Conservation (phyloP, 2,113 vertebrate genomes). For the Pelodiscus sinensis region DNA sequence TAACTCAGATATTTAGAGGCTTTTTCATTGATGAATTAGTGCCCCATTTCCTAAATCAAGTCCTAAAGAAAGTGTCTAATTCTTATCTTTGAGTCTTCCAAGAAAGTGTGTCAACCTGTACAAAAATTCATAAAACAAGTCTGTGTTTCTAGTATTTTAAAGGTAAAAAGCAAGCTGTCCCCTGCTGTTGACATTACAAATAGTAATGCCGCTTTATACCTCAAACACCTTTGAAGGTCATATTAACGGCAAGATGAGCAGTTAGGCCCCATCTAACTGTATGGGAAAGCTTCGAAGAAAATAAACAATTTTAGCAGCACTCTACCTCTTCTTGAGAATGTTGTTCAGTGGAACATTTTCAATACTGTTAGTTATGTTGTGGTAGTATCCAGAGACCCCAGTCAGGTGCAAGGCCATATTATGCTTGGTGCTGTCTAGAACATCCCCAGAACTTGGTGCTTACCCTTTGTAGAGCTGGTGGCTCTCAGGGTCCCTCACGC, state of each 20-base stretch:
- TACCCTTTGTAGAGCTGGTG: background rate
- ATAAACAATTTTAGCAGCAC: background rate
- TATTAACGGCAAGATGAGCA: background rate
- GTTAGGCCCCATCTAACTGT: background rate
- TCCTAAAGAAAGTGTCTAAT: slow-evolving; percentile 38
- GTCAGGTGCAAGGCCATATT: background rate
- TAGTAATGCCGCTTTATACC: background rate
- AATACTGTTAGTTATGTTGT: background rate
- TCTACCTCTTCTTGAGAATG: background rate
- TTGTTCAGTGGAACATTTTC: background rate
- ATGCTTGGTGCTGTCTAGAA: background rate
- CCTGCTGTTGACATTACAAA: background rate
- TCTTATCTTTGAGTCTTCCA: slow-evolving; percentile 12
- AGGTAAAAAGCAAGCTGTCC: background rate
- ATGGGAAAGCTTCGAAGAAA: background rate
- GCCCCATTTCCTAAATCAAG: slow-evolving; percentile 12
- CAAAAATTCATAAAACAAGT: background rate
- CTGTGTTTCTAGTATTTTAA: background rate
- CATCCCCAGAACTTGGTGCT: background rate
- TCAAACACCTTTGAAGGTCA: background rate
- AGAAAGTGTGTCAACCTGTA: background rate
- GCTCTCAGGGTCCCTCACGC: background rate
- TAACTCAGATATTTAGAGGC: background rate
- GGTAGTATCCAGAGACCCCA: background rate
- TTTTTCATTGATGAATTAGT: slow-evolving; percentile 6